These are phyloP conservation scores for Mesoclemmys tuberculata DNA, from an alignment of 2,113 vertebrate genomes.

Conservation along the genomic window DNA sequence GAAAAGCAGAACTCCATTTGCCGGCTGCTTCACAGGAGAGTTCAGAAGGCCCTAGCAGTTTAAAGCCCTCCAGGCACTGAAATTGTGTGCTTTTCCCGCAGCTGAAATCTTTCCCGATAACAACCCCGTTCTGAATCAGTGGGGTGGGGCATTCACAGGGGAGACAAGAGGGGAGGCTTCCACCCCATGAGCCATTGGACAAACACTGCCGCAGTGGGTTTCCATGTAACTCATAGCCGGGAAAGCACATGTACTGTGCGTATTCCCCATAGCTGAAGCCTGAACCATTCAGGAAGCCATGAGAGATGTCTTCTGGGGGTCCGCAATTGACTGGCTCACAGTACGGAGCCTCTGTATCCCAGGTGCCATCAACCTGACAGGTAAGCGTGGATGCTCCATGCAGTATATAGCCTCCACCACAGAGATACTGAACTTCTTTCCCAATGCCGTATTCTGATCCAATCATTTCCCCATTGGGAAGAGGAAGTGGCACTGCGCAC, in stretches of 20 bases:
- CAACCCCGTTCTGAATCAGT: conserved; percentile 79
- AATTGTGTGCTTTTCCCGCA: conserved; percentile 86
- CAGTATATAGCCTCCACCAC: conserved; percentile 86
- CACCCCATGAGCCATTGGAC: conserved; percentile 88
- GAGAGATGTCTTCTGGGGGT: conserved; percentile 91
- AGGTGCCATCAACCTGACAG: conserved; percentile 88
- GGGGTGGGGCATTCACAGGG: conserved; percentile 86
- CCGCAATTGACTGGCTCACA: conserved; percentile 87
- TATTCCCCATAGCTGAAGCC: conserved; percentile 85
- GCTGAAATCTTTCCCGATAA: conserved; percentile 81
- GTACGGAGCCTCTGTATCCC: conserved; percentile 85
- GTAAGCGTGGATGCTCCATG: conserved; percentile 75
- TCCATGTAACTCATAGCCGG: conserved; percentile 88
- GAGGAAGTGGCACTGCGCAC: conserved; percentile 77
- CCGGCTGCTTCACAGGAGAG: conserved; percentile 87
- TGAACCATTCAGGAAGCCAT: conserved; percentile 91
- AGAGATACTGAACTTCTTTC: conserved; percentile 84
- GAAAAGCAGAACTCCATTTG: conserved; percentile 90
- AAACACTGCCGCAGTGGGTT: conserved; percentile 86
- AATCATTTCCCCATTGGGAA: conserved; percentile 78
- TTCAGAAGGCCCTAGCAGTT: conserved; percentile 85
- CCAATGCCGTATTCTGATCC: conserved; percentile 85
- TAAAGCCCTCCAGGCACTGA: conserved; percentile 88
- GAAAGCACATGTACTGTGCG: conserved; percentile 90
- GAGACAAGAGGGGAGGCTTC: conserved; percentile 85